These are phyloP conservation scores for Scaptomyza polygonia DNA, from an alignment of 2,888 invertebrate genomes.

Conservation along the genomic window DNA sequence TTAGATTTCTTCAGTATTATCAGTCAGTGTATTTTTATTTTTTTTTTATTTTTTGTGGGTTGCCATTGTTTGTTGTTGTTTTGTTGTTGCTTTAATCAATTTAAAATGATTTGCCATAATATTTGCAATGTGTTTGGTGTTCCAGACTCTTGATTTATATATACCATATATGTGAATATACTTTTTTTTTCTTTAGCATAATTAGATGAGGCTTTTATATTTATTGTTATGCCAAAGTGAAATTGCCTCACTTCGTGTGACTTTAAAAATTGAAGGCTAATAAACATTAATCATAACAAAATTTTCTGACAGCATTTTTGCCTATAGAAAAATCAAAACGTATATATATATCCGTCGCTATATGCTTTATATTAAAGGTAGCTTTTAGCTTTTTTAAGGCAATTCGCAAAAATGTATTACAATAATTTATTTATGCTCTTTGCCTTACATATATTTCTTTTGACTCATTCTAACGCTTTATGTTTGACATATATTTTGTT, in stretches of 20 bases:
- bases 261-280: constrained; percentile 33
- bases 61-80: constrained; percentile 13
- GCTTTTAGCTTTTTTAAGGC: neutral
- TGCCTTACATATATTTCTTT: neutral
- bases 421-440: constrained; percentile 4
- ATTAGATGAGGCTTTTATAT: constrained; percentile 49
- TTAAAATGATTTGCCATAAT: constrained; percentile 56
- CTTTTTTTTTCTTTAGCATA: constrained; percentile 34
- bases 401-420: neutral
- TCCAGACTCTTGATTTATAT: too few relatives aligned
- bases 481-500: neutral
- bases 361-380: constrained; percentile 6
- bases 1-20: neutral
- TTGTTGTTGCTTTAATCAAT: constrained; percentile 35
- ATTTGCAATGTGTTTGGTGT: constrained; percentile 21
- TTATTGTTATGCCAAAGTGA: constrained; percentile 54
- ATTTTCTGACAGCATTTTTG: constrained; percentile 37
- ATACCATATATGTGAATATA: constrained; percentile 11
- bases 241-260: neutral
- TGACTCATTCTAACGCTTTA: neutral
- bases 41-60: neutral
- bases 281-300: constrained; percentile 62
- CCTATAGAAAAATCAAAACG: constrained; percentile 21
- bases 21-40: neutral
- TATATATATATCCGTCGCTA: neutral